Percentiles rank a stretch among this genome's conserved stretches.
Conservation (phyloP, 2,888 invertebrate genomes). For the Crocallis elinguaria region DNA sequence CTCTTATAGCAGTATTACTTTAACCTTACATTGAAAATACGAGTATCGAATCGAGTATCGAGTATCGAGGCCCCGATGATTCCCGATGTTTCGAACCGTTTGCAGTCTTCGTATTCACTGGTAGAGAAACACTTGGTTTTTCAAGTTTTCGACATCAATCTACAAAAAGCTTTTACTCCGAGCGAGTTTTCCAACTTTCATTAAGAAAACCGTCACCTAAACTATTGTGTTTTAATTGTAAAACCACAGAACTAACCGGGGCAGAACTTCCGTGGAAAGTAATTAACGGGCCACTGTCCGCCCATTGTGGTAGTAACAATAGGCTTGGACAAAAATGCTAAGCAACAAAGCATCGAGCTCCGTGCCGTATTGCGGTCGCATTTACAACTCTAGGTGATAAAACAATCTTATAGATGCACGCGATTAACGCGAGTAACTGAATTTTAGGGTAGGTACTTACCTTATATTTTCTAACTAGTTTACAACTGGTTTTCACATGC, state of each 20-base stretch:
- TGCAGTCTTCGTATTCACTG: neutral
- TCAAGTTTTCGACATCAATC: no score
- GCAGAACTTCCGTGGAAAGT: neutral
- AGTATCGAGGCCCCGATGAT: no score
- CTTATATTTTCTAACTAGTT: no score
- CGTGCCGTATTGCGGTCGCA: neutral
- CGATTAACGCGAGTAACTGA: neutral
- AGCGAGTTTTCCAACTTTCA: no score
- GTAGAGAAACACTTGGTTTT: no score
- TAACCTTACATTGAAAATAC: no score
- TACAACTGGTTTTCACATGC: no score
- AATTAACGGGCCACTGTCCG: conserved; percentile 21
- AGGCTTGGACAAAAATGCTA: conserved; percentile 13
- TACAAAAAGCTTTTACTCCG: no score
- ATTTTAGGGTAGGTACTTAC: neutral
- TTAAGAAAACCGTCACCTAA: neutral
- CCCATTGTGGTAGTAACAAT: conserved; percentile 19
- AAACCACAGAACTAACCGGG: neutral
- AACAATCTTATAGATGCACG: conserved; percentile 2
- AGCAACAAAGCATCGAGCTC: conserved; percentile 20
- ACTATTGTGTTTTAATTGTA: neutral
- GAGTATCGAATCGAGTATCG: no score
- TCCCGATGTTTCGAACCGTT: no score
- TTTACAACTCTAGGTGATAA: neutral
- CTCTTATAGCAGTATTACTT: no score